Conservation (phyloP, 2,113 vertebrate genomes). For the Peucedramus taeniatus region DNA sequence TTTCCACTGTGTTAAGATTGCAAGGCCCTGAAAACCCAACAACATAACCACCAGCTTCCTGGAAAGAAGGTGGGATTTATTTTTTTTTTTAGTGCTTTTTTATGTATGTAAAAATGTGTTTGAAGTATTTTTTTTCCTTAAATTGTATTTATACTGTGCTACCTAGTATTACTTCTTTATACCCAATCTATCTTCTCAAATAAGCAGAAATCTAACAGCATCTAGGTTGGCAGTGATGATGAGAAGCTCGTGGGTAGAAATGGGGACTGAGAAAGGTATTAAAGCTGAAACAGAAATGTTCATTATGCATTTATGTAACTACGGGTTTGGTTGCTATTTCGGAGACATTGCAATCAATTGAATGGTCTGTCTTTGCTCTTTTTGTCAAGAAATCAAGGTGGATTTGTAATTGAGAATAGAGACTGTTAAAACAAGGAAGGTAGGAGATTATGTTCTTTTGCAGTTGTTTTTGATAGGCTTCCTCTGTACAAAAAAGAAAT, state of each 20-base stretch:
- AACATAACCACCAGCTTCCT: not conserved
- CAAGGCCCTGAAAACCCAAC: not conserved
- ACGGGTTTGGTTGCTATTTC: not conserved
- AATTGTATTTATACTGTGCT: not conserved
- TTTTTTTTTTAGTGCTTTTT: not conserved
- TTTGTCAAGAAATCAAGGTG: not conserved
- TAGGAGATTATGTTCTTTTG: not conserved
- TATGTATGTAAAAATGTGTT: not conserved
- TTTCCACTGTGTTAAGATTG: not conserved
- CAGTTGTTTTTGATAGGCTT: not conserved
- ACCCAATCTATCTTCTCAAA: not conserved
- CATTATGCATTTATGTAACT: not conserved
- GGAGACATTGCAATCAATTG: not conserved
- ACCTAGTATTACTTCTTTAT: not conserved
- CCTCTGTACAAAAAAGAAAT: not conserved
- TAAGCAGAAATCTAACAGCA: not conserved
- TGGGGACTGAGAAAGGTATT: not conserved
- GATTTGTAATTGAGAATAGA: not conserved
- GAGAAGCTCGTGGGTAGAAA: not conserved
- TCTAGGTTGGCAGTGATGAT: not conserved
- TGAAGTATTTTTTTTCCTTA: not conserved
- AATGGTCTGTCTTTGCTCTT: not conserved
- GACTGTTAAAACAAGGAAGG: not conserved
- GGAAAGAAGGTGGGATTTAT: not conserved
- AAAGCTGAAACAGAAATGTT: not conserved